These are phyloP conservation scores for Xenus cinereus DNA, from an alignment of 2,113 vertebrate genomes.

Conservation along the genomic window DNA sequence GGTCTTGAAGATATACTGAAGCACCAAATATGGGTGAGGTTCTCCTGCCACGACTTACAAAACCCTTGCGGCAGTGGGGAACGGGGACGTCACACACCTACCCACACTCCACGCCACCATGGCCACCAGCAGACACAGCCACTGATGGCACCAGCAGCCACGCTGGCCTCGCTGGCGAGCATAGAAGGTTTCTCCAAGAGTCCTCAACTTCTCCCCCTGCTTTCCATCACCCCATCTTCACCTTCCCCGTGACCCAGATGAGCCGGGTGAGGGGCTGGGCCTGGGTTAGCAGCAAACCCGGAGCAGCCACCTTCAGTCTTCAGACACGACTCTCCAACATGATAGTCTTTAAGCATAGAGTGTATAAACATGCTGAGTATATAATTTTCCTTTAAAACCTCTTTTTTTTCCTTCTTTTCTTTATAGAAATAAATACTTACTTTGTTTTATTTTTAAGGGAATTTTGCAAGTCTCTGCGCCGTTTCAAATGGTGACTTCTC, in stretches of 20 bases:
- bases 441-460: neutral
- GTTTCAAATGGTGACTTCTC: neutral
- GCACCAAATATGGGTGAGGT: neutral
- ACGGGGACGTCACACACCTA: rapidly evolving
- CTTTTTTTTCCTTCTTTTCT: neutral
- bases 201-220: neutral
- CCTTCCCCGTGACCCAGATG: neutral
- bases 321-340: neutral
- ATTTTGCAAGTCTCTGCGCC: neutral
- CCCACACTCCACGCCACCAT: rapidly evolving
- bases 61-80: rapidly evolving
- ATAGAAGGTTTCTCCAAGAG: neutral
- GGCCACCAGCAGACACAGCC: neutral
- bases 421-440: conserved; percentile 65
- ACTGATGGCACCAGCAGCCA: neutral
- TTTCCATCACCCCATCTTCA: rapidly evolving
- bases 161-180: neutral
- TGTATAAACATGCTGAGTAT: conserved; percentile 67
- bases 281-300: rapidly evolving
- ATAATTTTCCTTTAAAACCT: conserved; percentile 62
- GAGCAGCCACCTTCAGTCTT: neutral
- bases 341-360: conserved; percentile 18
- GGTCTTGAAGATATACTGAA: rapidly evolving
- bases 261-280: neutral
- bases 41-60: neutral